Conservation (phyloP, 1,140 invertebrate genomes). For the Monochamus saltuarius region DNA sequence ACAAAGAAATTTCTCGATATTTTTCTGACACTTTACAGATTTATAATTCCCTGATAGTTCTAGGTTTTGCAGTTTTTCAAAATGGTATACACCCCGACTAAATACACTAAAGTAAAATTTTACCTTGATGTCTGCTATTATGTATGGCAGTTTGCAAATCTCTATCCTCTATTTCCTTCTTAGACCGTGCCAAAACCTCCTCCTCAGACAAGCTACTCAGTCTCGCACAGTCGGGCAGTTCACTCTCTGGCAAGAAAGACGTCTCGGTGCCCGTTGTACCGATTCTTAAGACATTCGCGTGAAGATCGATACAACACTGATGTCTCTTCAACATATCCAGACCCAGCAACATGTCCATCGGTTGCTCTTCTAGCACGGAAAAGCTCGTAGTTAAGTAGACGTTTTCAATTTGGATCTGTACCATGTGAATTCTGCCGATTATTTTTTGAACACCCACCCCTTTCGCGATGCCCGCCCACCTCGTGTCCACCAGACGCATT, state of each 20-base stretch:
- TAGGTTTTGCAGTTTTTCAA: too few species aligned
- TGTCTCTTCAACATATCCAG: constrained; percentile 97
- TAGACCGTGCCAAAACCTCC: constrained; percentile 52
- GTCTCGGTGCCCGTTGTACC: constrained; percentile 96
- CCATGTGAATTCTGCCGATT: constrained; percentile 94
- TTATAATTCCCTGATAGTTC: too few species aligned
- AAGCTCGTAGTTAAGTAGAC: constrained; percentile 95
- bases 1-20: too few species aligned
- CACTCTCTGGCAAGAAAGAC: constrained; percentile 83
- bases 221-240: constrained; percentile 65
- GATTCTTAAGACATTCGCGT: constrained; percentile 84
- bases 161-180: constrained; percentile 62
- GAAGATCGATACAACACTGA: constrained; percentile 94
- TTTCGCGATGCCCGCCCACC: constrained; percentile 93
- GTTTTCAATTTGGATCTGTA: constrained; percentile 93
- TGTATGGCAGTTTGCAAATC: constrained; percentile 64
- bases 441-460: constrained; percentile 97
- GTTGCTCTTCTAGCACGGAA: constrained; percentile 95
- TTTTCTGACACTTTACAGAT: too few species aligned
- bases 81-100: not conserved
- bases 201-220: constrained; percentile 46
- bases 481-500: constrained; percentile 89
- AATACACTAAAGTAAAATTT: constrained; percentile 20
- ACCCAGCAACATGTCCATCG: constrained; percentile 97
- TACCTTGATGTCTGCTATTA: constrained; percentile 52